Evolutionary conservation across 1,140 invertebrate species (phyloP).

Genomic region (Armadillidium nasatum): DNA sequence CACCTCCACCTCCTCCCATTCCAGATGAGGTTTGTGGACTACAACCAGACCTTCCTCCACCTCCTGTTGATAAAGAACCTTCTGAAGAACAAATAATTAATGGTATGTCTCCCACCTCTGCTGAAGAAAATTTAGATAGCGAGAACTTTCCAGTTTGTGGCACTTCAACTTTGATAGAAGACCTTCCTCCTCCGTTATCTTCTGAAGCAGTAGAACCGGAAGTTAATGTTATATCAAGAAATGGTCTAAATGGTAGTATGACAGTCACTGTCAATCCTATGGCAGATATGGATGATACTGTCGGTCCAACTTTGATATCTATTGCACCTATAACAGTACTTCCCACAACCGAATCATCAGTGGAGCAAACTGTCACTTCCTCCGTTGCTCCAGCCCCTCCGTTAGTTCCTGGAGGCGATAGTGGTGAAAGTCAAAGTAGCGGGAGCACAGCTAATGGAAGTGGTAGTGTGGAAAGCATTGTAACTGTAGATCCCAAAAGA

Average conservation of each 20-base stretch:
- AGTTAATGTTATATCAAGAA: neutral
- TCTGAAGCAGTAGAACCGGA: neutral
- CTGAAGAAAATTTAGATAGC: neutral
- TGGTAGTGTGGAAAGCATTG: neutral
- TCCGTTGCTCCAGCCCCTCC: neutral
- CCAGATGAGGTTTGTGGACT: conserved; percentile 10
- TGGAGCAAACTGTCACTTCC: neutral
- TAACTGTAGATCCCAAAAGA: conserved; percentile 1
- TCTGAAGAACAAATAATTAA: neutral
- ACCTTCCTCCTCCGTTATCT: conserved; percentile 26
- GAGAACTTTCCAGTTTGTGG: conserved; percentile 9
- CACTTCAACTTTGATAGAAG: conserved; percentile 5
- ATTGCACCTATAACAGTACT: neutral
- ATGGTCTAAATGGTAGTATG: conserved; percentile 12
- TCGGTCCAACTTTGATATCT: neutral
- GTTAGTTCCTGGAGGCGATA: neutral
- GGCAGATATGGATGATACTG: conserved; percentile 28
- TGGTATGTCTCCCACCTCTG: neutral
- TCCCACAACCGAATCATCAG: neutral
- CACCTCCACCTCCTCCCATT: conserved; percentile 28
- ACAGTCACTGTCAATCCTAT: conserved; percentile 31
- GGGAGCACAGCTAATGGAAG: neutral
- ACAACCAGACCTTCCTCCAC: conserved; percentile 32
- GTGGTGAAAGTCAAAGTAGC: neutral
- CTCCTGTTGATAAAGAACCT: conserved; percentile 18